These are phyloP conservation scores for Patella caerulea DNA, from an alignment of 2,888 invertebrate species.

Conservation along the genomic window DNA sequence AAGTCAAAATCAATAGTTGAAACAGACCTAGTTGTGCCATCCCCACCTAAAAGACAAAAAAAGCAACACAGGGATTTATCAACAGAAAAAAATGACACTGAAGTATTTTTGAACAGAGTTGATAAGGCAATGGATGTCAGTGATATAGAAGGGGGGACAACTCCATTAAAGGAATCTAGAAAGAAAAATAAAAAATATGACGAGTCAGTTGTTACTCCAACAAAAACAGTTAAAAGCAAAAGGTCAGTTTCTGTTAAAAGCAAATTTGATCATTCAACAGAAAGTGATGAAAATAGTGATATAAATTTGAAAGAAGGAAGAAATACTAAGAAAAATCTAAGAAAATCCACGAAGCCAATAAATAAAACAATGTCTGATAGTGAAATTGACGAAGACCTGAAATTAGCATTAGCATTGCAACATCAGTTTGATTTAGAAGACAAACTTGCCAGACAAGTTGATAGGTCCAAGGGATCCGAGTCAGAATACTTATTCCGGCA, in stretches of 20 bases:
- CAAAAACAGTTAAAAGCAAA: no score
- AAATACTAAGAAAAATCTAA: not conserved
- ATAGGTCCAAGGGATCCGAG: constrained; percentile 42
- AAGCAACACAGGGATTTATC: not conserved
- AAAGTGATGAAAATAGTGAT: constrained; percentile 2
- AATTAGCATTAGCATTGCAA: constrained; percentile 43
- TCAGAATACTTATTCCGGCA: constrained; percentile 44
- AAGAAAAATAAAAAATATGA: not conserved
- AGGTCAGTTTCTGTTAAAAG: not conserved
- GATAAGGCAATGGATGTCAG: not conserved
- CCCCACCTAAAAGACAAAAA: constrained; percentile 2
- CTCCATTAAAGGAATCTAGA: not conserved
- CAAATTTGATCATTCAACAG: not conserved
- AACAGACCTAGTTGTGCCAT: not conserved
- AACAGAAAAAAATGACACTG: not conserved
- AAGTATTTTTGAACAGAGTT: not conserved
- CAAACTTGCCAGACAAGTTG: constrained; percentile 33
- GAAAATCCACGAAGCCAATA: no score
- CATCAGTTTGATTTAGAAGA: constrained; percentile 43
- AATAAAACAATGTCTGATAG: no score
- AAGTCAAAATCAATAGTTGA: constrained; percentile 1
- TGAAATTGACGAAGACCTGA: constrained; percentile 33
- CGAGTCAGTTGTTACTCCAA: no score
- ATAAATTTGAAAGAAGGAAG: not conserved
- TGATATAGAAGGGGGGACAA: not conserved